Base-by-base conservation (phyloP, 2,888 invertebrate genomes). In the Chamaedrilus cognettii region DNA sequence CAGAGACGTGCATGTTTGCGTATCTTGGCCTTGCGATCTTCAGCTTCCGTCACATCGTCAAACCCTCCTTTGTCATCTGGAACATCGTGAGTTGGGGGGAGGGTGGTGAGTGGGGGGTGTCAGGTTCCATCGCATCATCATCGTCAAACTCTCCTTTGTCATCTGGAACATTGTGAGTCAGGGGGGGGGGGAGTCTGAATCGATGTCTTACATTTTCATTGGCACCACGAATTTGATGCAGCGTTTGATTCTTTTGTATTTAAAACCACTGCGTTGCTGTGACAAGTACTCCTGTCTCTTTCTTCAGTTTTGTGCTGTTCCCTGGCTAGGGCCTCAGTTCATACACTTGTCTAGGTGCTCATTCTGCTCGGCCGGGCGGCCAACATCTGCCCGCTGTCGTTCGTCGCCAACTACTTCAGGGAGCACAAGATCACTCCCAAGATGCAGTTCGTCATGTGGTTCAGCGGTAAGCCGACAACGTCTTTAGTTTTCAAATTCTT, bases 391-490 rank as follows among this genome's bases (percentile, higher is more conserved):
- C 98, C 98, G 1, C 85, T 99, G 62, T 94, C 96, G 0, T 88
- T 91, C 78, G 86, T 98, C 49, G 93, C 96, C 64, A 99, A 99
- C 84, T 92, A 92, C 83, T 99, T 98, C 84, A 89, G 97, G 23
- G 95, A 96, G 81, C 97, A 97, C 85, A 96, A 96, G 85, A 98
- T 99, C 67, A 97, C 96, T 0, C 91, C 90, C 82, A 95, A 96
- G 85, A 97, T 96, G 94, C 96, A 96, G 90, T 96, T 97, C 80
- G 96, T 98, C 69, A 98, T 98, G 97, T 98, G 97, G 97, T 97
- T 97, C 83, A 96, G 96, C 83, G 93, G 90, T 89, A 82, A 83
- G 66, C 11, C 11, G 19, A 42, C 11, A 42, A n/a, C n/a, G n/a
- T n/a, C n/a, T n/a, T n/a, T n/a, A n/a, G n/a, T n/a, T n/a, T n/a